A percentile compares a stretch with the other conserved stretches of the same genome.
Conservation (phyloP, 2,888 invertebrate species). For the Fragum fragum region DNA sequence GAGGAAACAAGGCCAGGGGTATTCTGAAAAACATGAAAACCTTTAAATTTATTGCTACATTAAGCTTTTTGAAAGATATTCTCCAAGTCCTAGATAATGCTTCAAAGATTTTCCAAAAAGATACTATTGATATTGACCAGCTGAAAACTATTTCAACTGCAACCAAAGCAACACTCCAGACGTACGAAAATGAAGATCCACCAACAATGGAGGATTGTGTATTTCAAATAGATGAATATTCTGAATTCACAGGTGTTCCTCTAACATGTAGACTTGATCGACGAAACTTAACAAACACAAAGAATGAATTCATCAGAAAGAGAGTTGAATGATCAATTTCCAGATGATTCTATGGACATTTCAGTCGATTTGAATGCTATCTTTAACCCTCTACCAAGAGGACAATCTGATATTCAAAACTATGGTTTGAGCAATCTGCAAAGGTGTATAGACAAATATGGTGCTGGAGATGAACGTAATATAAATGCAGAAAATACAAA, state of each 20-base stretch:
- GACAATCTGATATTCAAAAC: neutral
- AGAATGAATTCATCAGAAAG: conserved; percentile 9
- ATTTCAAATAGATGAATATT: neutral
- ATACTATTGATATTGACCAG: conserved; percentile 31
- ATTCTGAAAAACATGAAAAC: conserved; percentile 41
- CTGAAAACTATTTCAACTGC: conserved; percentile 16
- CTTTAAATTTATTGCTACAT: conserved; percentile 41
- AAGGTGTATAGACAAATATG: neutral
- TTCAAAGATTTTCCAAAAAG: conserved; percentile 14
- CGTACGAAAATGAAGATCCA: conserved; percentile 12
- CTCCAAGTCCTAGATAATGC: neutral
- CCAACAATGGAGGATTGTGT: neutral
- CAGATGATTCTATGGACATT: conserved; percentile 31
- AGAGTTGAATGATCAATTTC: conserved; percentile 45
- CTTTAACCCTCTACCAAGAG: neutral
- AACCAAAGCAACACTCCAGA: conserved; percentile 25
- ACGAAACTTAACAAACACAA: neutral
- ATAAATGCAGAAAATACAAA: neutral
- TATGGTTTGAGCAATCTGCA: neutral
- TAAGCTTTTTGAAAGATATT: conserved; percentile 42
- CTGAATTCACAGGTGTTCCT: neutral
- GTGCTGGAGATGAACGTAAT: neutral
- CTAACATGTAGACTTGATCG: neutral
- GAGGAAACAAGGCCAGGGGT: conserved; percentile 35
- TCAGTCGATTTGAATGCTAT: conserved; percentile 31